Evolutionary conservation across 2,888 invertebrate species (phyloP).

Genomic region (Synanthedon myopaeformis): DNA sequence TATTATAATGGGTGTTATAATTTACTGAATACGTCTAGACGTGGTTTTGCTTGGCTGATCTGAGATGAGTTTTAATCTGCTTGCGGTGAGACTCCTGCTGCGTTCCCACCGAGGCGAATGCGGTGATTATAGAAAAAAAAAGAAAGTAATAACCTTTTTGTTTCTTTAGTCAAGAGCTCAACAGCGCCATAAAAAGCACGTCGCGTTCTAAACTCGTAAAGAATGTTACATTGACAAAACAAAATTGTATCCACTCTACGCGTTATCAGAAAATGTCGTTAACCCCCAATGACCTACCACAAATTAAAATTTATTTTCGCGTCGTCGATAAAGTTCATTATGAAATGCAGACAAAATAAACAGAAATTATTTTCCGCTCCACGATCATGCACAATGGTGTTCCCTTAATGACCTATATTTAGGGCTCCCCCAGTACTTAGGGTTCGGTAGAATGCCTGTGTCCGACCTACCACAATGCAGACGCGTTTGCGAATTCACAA

Average conservation of each 20-base stretch:
- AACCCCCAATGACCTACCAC: slow-evolving; percentile 56
- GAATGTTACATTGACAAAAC: background rate
- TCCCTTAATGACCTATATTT: slow-evolving; percentile 58
- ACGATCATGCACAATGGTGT: slow-evolving; percentile 27
- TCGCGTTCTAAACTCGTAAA: slow-evolving; percentile 6
- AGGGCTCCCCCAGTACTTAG: slow-evolving; percentile 52
- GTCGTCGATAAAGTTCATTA: slow-evolving; percentile 27
- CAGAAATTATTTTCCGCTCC: slow-evolving; percentile 32
- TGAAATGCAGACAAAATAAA: slow-evolving; percentile 22
- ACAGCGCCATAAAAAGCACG: slow-evolving; percentile 13
- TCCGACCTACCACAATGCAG: slow-evolving; percentile 57
- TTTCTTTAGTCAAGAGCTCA: slow-evolving; percentile 31
- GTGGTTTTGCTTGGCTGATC: slow-evolving; percentile 51
- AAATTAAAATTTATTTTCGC: slow-evolving; percentile 32
- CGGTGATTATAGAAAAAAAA: slow-evolving; percentile 31
- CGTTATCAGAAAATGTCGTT: slow-evolving; percentile 31
- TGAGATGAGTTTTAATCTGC: slow-evolving; percentile 32
- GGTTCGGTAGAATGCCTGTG: slow-evolving; percentile 49
- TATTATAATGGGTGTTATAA: slow-evolving; percentile 29
- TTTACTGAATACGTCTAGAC: slow-evolving; percentile 40
- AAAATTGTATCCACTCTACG: background rate
- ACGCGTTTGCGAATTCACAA: slow-evolving; percentile 38
- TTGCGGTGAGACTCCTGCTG: slow-evolving; percentile 53
- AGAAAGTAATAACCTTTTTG: slow-evolving; percentile 26
- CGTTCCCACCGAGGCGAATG: slow-evolving; percentile 49